phyloP scores from a whole-genome alignment of 2,113 vertebrate genomes.

The Onychostruthus taczanowskii region DNA sequence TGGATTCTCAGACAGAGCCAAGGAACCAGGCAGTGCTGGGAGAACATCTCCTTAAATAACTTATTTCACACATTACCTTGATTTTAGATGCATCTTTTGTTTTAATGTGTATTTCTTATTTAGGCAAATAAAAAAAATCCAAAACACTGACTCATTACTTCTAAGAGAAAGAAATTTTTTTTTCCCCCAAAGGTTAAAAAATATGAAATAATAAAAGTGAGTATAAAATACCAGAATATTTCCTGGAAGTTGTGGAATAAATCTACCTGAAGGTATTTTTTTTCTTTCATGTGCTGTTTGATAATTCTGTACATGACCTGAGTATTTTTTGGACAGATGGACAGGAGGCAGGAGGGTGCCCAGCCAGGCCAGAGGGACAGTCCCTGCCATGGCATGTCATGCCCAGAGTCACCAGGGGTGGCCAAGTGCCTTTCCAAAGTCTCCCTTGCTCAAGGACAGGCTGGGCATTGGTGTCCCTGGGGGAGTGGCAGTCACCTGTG shows the following conservation, averaged over 20 bases:
- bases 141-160: fast-evolving
- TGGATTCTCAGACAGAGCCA: background rate
- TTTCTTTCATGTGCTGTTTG: background rate
- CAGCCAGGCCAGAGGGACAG: background rate
- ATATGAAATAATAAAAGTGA: fast-evolving
- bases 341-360: background rate
- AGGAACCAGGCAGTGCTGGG: background rate
- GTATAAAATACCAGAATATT: background rate
- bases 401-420: background rate
- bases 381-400: fast-evolving
- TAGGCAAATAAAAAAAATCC: background rate
- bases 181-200: background rate
- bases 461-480: background rate
- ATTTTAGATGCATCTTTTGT: background rate
- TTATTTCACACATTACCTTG: background rate
- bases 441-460: background rate
- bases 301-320: fast-evolving
- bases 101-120: background rate
- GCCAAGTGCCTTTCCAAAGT: background rate
- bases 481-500: background rate
- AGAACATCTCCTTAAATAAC: background rate
- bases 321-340: background rate
- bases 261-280: background rate
- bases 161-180: fast-evolving
- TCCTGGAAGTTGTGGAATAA: background rate